These are phyloP conservation scores for Cinara cedri DNA, from an alignment of 2,888 invertebrate genomes.

Conservation along the genomic window DNA sequence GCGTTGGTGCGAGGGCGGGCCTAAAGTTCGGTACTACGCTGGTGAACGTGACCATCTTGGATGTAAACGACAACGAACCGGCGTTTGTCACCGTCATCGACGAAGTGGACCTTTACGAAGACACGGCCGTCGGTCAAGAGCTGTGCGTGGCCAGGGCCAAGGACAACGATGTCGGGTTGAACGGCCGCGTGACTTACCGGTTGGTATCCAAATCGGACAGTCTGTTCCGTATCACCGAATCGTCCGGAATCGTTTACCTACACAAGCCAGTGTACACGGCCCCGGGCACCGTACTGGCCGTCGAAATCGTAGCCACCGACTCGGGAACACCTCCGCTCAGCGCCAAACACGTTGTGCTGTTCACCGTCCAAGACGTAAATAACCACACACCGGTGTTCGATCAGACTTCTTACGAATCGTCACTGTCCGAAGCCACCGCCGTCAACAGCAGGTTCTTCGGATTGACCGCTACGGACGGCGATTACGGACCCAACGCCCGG, in stretches of 20 bases:
- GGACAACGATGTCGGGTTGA: conserved; percentile 88
- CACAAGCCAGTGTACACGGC: conserved; percentile 79
- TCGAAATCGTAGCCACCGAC: conserved; percentile 87
- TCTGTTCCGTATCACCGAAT: conserved; percentile 82
- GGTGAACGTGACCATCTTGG: conserved; percentile 81
- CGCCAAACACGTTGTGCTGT: conserved; percentile 75
- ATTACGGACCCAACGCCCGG: conserved; percentile 80
- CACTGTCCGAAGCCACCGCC: conserved; percentile 84
- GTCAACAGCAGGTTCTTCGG: conserved; percentile 92
- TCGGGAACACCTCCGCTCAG: conserved; percentile 77
- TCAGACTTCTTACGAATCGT: conserved; percentile 90
- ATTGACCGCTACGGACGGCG: conserved; percentile 86
- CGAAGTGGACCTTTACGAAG: conserved; percentile 81
- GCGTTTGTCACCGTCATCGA: conserved; percentile 79
- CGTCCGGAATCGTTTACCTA: conserved; percentile 87
- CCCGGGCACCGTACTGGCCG: conserved; percentile 73
- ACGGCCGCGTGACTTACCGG: conserved; percentile 82
- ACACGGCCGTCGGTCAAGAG: conserved; percentile 92
- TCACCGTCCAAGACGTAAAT: conserved; percentile 85
- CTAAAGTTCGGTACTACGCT: conserved; percentile 77
- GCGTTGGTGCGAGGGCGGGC: conserved; percentile 79
- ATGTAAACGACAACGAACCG: conserved; percentile 92
- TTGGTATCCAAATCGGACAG: conserved; percentile 80
- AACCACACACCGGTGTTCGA: conserved; percentile 95
- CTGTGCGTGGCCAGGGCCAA: conserved; percentile 85